Conservation (phyloP, 1,140 invertebrate species). For the Eupeodes corollae region DNA sequence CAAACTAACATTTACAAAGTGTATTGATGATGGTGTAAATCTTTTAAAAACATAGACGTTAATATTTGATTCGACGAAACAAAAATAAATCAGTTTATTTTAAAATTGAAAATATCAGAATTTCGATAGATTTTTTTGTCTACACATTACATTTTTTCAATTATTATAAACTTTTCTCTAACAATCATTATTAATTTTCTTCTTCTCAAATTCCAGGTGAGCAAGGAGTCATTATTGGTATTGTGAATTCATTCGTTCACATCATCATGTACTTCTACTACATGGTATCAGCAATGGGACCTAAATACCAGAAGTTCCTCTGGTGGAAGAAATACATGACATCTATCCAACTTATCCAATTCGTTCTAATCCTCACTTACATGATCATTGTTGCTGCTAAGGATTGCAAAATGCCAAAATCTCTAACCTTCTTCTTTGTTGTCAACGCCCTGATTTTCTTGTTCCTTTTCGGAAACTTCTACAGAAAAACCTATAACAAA, state of each 20-base stretch:
- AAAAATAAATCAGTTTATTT: too few species aligned
- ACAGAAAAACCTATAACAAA: constrained; percentile 60
- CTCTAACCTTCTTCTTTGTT: constrained; percentile 46
- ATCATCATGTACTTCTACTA: constrained; percentile 75
- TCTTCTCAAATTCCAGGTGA: constrained; percentile 46
- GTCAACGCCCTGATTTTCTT: constrained; percentile 67
- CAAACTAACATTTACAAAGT: too few species aligned
- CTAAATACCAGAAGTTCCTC: constrained; percentile 46
- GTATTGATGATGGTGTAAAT: too few species aligned
- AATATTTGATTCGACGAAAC: too few species aligned
- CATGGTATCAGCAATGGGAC: constrained; percentile 49
- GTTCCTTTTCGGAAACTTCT: constrained; percentile 75
- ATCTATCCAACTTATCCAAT: constrained; percentile 65
- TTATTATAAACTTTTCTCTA: too few species aligned
- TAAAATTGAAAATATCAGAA: too few species aligned
- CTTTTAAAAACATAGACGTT: too few species aligned
- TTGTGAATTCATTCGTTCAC: constrained; percentile 64
- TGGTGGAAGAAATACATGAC: constrained; percentile 71
- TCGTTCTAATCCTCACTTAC: constrained; percentile 57
- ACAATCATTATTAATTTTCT: neutral
- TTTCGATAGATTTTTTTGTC: too few species aligned
- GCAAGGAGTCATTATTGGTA: constrained; percentile 46
- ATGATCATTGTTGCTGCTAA: constrained; percentile 52
- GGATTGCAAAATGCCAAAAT: constrained; percentile 62
- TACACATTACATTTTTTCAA: too few species aligned